A percentile compares a stretch with the other conserved stretches of the same genome.
Conservation (phyloP, 2,888 invertebrate genomes). For the Troglohyphantes excavatus region DNA sequence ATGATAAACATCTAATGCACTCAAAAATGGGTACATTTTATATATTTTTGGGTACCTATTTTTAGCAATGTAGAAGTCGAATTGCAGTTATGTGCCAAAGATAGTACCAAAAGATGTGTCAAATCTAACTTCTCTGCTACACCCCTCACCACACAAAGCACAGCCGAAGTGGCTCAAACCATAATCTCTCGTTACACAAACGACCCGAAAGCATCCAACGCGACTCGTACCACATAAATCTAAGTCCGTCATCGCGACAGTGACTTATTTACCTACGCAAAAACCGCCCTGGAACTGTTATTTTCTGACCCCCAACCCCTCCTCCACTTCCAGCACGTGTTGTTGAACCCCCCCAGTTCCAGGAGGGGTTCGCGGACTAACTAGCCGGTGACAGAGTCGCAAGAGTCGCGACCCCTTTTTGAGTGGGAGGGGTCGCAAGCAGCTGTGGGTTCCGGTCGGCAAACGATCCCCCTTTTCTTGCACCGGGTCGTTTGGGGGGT, state of each 20-base stretch:
- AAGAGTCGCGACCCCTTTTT: slow-evolving; percentile 2
- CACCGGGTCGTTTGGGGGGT: not conserved
- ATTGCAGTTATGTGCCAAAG: no score
- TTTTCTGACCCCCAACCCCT: slow-evolving; percentile 22
- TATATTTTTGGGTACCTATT: no score
- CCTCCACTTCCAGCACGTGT: slow-evolving; percentile 17
- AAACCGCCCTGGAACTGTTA: slow-evolving; percentile 16
- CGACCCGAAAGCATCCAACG: slow-evolving; percentile 12
- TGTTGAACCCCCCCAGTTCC: slow-evolving; percentile 19
- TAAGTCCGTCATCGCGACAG: slow-evolving; percentile 40
- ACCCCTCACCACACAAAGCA: no score
- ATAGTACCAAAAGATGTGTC: no score
- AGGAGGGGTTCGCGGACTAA: slow-evolving; percentile 16
- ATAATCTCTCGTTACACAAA: slow-evolving; percentile 29
- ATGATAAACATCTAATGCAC: no score
- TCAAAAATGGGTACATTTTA: no score
- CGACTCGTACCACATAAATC: slow-evolving; percentile 39
- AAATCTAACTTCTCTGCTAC: no score
- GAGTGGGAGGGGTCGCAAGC: slow-evolving; percentile 6
- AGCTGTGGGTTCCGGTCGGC: slow-evolving; percentile 69
- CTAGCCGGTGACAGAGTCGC: slow-evolving; percentile 50
- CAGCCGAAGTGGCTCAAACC: not conserved
- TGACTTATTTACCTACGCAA: slow-evolving; percentile 54
- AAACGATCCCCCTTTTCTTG: slow-evolving; percentile 39
- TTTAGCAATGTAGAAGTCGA: no score